Base-by-base conservation (phyloP, 35 echinoderm and acorn worm genomes). In the Acanthaster planci region DNA sequence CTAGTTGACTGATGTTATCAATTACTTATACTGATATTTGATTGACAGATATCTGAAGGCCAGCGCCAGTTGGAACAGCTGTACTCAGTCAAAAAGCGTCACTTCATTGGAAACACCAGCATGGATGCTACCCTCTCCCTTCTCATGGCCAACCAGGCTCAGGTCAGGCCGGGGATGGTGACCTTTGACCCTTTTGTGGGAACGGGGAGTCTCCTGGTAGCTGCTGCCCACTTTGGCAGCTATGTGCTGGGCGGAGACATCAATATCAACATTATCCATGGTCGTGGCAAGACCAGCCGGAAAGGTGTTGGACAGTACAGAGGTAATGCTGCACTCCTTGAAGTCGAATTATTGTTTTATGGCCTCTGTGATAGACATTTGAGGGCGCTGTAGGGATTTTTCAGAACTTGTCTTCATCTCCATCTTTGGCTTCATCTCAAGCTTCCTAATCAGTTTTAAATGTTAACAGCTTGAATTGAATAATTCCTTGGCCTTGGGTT, bases 91-190 rank as follows among this genome's bases (percentile, higher is more conserved):
- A 97, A 97, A 81, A 97, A 79, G 37, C 82, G 95, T 22, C 95
- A 97, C 67, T 97, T 97, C 67, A 97, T 97, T 21, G 95, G 95
- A 14, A 97, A 97, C 68, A 97, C 95, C 52, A 93, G 91, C 85
- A 97, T 97, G 95, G 95, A 93, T 81, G 91, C 95, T 2, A 76
- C 78, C 0, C 86, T 97, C 40, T 93, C 95, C 16, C 85, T 97
- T 6, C 86, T 97, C 22, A 97, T 97, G 95, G 88, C 91, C 26
- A 97, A 97, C 76, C 88, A 90, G 77, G 95, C 79, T 40, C 72
- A 53, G 22, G 72, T 93, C 17, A 80, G 37, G 17, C 84, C 86
- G 52, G 87, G 90, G 21, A 51, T 52, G 47, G 51, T 97, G 38
- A 78, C 93, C 26, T 91, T 97, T 85, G 95, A 97, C 67, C 95